phyloP scores from a whole-genome alignment of 1,140 invertebrate genomes.

The Drosophila pseudoananassae region DNA sequence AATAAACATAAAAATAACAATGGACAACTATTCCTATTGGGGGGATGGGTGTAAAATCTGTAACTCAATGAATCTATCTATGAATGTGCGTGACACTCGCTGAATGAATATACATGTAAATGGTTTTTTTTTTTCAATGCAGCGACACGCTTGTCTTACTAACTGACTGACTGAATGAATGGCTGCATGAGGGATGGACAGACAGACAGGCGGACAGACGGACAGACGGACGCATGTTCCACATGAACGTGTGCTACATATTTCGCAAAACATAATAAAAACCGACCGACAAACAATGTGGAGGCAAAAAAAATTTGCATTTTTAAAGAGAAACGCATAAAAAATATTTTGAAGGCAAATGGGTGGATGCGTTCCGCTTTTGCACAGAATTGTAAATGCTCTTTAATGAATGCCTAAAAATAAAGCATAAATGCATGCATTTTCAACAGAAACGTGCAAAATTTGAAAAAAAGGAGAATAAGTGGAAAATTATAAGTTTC shows the following conservation, averaged over 20 bases:
- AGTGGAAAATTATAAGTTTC: background rate
- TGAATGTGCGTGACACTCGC: conserved; percentile 41
- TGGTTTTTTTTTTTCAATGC: conserved; percentile 15
- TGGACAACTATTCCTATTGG: conserved; percentile 16
- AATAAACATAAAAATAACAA: conserved; percentile 59
- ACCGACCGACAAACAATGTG: conserved; percentile 33
- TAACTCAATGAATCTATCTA: conserved; percentile 14
- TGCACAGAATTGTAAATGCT: conserved; percentile 35
- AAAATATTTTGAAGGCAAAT: conserved; percentile 29
- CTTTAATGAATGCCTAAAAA: conserved; percentile 25
- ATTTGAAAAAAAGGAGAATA: background rate
- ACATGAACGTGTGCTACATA: conserved; percentile 59
- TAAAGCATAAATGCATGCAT: background rate
- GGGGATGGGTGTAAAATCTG: background rate
- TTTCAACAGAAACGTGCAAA: background rate
- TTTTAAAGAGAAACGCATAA: conserved; percentile 52
- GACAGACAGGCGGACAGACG: conserved; percentile 19
- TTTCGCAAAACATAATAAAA: conserved; percentile 44
- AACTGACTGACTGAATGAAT: conserved; percentile 33
- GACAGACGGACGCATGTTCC: conserved; percentile 21
- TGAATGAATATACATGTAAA: conserved; percentile 37
- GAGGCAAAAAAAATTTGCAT: conserved; percentile 48
- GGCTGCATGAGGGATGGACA: conserved; percentile 29
- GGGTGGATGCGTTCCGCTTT: conserved; percentile 15
- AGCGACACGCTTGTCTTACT: conserved; percentile 45